Conservation (phyloP, 2,113 vertebrate species). For the Gracilinanus agilis region DNA sequence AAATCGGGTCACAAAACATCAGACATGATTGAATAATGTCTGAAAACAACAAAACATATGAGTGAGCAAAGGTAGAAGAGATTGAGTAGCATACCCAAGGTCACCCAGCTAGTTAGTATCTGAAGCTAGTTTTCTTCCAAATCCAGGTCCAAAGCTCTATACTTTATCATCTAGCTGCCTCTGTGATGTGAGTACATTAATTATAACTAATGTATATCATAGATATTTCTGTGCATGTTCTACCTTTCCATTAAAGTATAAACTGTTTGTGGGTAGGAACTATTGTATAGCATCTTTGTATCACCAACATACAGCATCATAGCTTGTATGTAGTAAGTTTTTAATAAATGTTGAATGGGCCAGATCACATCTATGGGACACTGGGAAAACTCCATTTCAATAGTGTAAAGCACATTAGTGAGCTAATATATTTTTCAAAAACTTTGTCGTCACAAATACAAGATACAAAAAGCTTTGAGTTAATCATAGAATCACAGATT, state of each 20-base stretch:
- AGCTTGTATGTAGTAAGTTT: not conserved
- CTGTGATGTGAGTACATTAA: not conserved
- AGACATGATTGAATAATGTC: not conserved
- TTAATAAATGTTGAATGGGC: not conserved
- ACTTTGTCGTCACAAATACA: not conserved
- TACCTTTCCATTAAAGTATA: not conserved
- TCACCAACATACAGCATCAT: not conserved
- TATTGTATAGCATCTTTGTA: not conserved
- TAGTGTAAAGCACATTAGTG: not conserved
- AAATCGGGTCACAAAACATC: not conserved
- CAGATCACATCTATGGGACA: not conserved
- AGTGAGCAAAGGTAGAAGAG: not conserved
- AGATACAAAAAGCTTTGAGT: not conserved
- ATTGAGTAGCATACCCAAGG: not conserved
- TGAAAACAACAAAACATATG: not conserved
- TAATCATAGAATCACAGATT: not conserved
- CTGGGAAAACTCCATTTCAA: not conserved
- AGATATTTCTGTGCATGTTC: not conserved
- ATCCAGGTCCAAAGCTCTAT: no score
- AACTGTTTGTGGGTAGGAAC: not conserved
- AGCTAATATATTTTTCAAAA: not conserved
- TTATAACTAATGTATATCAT: not conserved
- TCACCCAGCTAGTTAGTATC: not conserved
- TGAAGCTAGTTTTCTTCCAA: not conserved
- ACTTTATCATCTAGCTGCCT: not conserved